Base-by-base conservation (phyloP, 2,888 invertebrate species). In the Litoditis marina region DNA sequence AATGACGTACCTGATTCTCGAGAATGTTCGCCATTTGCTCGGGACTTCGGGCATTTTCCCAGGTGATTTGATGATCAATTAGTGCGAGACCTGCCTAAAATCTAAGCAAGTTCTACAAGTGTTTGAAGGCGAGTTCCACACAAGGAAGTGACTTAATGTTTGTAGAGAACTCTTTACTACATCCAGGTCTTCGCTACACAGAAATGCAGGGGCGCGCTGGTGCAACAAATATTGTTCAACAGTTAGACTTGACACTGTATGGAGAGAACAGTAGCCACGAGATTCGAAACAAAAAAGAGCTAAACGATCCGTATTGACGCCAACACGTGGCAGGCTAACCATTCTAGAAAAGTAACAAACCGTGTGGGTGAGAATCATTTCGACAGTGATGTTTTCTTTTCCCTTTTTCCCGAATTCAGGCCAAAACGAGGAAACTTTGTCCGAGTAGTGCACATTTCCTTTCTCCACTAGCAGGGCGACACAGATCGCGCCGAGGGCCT, bases 371-470 rank as follows among this genome's bases (percentile, higher is more conserved):
- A 73, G 25, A 2, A 73, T 47, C 83, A 78, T 78, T 8, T 76
- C 77, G 22, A 84, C 71, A 4, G 84, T 84, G 28, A 84, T 79
- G 16, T 74, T 60, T 31, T 79, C 79, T 62, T 85, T 84, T n/a
- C 84, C 84, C 65, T 84, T 80, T 62, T 81, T 75, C 2, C 75
- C 83, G 77, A 84, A 84, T 51, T 84, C 83, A 28, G 84, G 84
- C 84, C 84, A 84, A 64, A 81, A 81, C 8, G 69, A 73, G 31
- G 71, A 58, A 0, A 84, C 77, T 19, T 65, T 74, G 32, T 79
- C 76, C 25, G 79, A 71, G 68, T 85, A 85, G 25, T 76, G 68
- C 32, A 84, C 58, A 28, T 74, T 63, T 6, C 82, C 83, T 34
- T 81, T 80, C 58, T 84, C 83, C 2, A 84, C 84, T 32, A 85